Base-by-base conservation (phyloP, 2,797 vertebrate species). In the Steatocranus sp. region DNA sequence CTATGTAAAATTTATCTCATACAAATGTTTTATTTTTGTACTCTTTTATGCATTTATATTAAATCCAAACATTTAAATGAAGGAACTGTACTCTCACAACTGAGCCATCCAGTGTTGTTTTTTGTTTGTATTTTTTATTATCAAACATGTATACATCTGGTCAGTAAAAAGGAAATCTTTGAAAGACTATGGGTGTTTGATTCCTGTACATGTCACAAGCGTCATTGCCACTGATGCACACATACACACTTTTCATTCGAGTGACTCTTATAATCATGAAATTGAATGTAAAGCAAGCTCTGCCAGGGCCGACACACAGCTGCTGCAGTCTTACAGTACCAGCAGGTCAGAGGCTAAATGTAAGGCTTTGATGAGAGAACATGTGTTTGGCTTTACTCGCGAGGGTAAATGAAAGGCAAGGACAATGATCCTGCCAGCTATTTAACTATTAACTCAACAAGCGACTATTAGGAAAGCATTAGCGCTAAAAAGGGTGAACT, bases 11-110 rank as follows among this genome's bases (percentile, higher is more conserved):
- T 88, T 82, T 85, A 90, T 91, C 88, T 89, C 83, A 92, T 91
- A 85, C 82, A 95, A 95, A 96, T 93, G 92, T 93, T 95, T 91
- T 96, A 96, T 96, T 96, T 96, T 96, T 96, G 91, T 95, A 96
- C 92, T 93, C 92, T 87, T 85, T 90, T 86, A 76, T 92, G 86
- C 91, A 89, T 94, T 90, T 86, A 81, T 92, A 92, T 91, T 86
- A 91, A 88, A 90, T 90, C 78, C 78, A 87, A 88, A 86, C 84
- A 88, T 91, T 92, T 90, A 89, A 92, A 94, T 91, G 89, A 94
- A 94, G 84, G 80, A 90, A 78, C 25, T 93, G 83, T 92, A 91
- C 66, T 88, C 78, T 92, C 78, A 85, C 82, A 78, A 81, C 76
- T 91, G 87, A 92, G 86, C 91, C 85, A 79, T 79, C 61, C 48